Percentiles rank a stretch among this genome's conserved stretches.
These are phyloP conservation scores for Xiphias gladius DNA, from an alignment of 2,113 vertebrate species.

Conservation along the genomic window DNA sequence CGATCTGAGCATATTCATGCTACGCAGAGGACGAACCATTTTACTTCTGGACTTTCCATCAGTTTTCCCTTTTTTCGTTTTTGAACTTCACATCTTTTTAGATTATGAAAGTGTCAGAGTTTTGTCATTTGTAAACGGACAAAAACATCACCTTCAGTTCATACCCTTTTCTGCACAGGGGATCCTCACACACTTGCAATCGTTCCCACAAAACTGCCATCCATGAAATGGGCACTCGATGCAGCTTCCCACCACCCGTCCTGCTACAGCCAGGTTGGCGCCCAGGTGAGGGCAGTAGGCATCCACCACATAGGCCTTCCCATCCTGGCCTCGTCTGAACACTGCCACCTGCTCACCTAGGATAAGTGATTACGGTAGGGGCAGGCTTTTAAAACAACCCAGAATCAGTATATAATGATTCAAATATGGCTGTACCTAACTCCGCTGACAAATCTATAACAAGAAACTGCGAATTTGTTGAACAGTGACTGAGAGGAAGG, in stretches of 20 bases:
- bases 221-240: constrained; percentile 89
- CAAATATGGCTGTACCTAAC: not conserved
- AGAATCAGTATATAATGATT: not conserved
- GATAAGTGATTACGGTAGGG: not conserved
- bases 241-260: constrained; percentile 84
- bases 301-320: constrained; percentile 80
- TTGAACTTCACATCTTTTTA: not conserved
- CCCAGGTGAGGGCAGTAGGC: constrained; percentile 89
- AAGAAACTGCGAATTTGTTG: not conserved
- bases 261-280: constrained; percentile 84
- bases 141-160: not conserved
- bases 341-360: constrained; percentile 83
- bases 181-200: constrained; percentile 84
- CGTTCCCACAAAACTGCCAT: constrained; percentile 86
- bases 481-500: not conserved
- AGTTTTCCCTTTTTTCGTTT: no score
- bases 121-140: not conserved
- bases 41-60: no score
- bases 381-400: not conserved
- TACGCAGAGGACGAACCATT: not conserved
- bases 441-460: not conserved
- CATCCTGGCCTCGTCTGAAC: constrained; percentile 80
- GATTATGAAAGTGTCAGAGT: not conserved
- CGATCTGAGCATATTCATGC: not conserved
- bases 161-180: constrained; percentile 85